phyloP scores from a whole-genome alignment of 1,140 invertebrate genomes.

The Drosophila ananassae region DNA sequence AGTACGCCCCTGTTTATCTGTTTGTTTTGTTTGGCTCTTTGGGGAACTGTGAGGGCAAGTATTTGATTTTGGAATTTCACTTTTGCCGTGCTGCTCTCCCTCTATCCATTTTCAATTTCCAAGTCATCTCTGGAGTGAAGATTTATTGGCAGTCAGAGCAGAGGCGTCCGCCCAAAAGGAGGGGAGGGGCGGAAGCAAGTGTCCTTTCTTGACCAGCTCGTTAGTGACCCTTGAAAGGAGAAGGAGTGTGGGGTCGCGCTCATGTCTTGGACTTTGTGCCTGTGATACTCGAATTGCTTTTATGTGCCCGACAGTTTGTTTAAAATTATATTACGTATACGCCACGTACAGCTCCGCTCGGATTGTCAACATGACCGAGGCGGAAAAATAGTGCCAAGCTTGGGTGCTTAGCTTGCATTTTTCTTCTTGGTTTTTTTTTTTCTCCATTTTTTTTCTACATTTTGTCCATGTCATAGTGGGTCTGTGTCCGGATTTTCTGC shows the following conservation, averaged over 20 bases:
- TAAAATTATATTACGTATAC: slow-evolving; percentile 69
- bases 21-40: slow-evolving; percentile 28
- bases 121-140: slow-evolving; percentile 45
- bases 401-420: slow-evolving; percentile 33
- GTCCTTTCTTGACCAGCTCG: slow-evolving; percentile 40
- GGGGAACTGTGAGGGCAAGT: slow-evolving; percentile 37
- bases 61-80: slow-evolving; percentile 79
- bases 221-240: slow-evolving; percentile 54
- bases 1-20: slow-evolving; percentile 8
- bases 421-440: slow-evolving; percentile 5
- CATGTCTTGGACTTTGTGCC: slow-evolving; percentile 56
- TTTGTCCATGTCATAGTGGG: background rate
- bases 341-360: slow-evolving; percentile 43
- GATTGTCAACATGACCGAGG: slow-evolving; percentile 19
- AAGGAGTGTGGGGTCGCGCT: slow-evolving; percentile 27
- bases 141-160: slow-evolving; percentile 72
- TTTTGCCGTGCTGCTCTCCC: slow-evolving; percentile 48
- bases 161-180: background rate
- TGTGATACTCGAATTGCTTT: slow-evolving; percentile 57
- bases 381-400: slow-evolving; percentile 16
- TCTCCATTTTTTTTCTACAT: background rate
- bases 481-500: background rate
- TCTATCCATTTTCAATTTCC: slow-evolving; percentile 44
- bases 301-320: slow-evolving; percentile 65
- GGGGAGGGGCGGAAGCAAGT: slow-evolving; percentile 1